Evolutionary conservation across 1,140 invertebrate species (phyloP), one percentile per base, ranked within the genome.

Genomic region (Oryctes rhinoceros): DNA sequence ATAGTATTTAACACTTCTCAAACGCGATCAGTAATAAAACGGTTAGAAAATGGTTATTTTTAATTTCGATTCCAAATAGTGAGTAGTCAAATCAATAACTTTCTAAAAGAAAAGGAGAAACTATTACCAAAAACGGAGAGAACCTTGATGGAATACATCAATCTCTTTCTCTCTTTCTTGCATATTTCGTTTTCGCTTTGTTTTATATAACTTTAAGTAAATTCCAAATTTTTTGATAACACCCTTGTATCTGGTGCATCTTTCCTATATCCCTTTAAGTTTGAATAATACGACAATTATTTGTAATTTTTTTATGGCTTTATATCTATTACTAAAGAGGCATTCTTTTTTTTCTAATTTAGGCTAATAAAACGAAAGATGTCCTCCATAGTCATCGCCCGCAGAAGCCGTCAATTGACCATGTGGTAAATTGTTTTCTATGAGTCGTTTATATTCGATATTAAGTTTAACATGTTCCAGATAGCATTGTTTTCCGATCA

Each of bases 301-400:
- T 6, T 67, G 18, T 67, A 67, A 67, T 67, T 24, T 24, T n/a
- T 67, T 24, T 11, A 24, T 13, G 20, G 30, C 7, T 24, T 67
- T 67, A 2, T 67, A 30, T 67, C 30, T 30, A 13, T 67, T 18
- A 6, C 49, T 53, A 53, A 15, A 18, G 49, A 67, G 65, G 65
- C 35, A 30, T 24, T 4, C 24, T 67, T 24, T 10, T 0, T 5
- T 44, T 44, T 44, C 39, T 44, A 44, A 44, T 67, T 24, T 24
- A 67, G 65, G 65, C 65, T 24, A 24, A 67, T 67, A 67, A 67
- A 67, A 30, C 65, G 5, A 67, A 67, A 24, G 65, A 67, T 13
- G 24, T 67, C 11, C 30, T 67, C 7, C 65, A 67, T 18, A 67
- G 65, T 67, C 65, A 67, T 18, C 65, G 65, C 3, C 65, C 65